Evolutionary conservation across 1,140 invertebrate genomes (phyloP), one percentile per base, ranked within the genome.

Genomic region (Sinella curviseta): DNA sequence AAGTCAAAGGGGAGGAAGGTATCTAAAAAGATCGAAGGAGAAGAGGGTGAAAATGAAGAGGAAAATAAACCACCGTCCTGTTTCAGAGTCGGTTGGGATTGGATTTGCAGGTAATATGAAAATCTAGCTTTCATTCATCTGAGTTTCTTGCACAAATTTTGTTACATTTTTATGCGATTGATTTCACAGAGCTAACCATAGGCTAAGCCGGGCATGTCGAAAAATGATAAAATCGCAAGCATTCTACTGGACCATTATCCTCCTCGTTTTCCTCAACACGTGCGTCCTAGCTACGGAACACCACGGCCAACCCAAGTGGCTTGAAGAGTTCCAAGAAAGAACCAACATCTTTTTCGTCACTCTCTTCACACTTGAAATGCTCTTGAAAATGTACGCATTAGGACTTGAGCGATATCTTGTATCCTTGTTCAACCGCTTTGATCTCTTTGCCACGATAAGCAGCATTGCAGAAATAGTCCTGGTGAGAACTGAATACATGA

Each of bases 331-430:
- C 31, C 31, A 57, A 16, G 31, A 60, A 55, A 30, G 3, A 4
- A 60, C 33, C 3, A 57, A 77, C 17, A 99, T 94, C 90, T 93
- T 95, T 85, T 99, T 99, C 90, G 91, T 99, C 86, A 96, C 94
- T 85, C 92, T 99, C 83, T 99, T 99, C 89, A 95, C 99, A 92
- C 92, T 93, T 88, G 98, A 99, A 90, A 99, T 99, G 97, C 93
- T 97, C 86, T 92, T 99, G 85, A 99, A 99, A 90, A 95, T 99
- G 92, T 99, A 99, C 88, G 97, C 97, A 74, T 91, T 99, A 84
- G 97, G 98, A 83, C 26, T 88, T 28, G 34, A 82, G 80, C 77
- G 73, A 14, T 92, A 92, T 84, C 91, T 92, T 84, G 88, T 89
- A 80, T 91, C 91, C 30, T 88, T 90, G 75, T 91, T 85, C 78